A percentile compares a stretch with the other conserved stretches of the same genome.
Conservation (phyloP, 2,113 vertebrate species). For the Daubentonia madagascariensis region DNA sequence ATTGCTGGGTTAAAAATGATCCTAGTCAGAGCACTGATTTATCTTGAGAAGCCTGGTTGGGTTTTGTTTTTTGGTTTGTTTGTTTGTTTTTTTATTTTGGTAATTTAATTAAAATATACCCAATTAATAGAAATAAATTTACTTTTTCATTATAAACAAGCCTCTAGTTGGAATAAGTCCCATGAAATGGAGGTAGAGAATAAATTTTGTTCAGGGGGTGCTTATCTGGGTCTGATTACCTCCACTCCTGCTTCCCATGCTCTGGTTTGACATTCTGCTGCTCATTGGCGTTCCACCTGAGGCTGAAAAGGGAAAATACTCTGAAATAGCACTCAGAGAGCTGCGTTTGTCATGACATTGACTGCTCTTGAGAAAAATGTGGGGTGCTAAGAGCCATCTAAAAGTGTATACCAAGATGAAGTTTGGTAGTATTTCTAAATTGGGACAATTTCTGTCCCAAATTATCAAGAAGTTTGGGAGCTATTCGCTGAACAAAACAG, state of each 20-base stretch:
- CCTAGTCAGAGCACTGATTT: not conserved
- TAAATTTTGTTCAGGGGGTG: not conserved
- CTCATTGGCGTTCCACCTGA: not conserved
- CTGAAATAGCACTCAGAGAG: not conserved
- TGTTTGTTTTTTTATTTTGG: not conserved
- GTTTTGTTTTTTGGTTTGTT: not conserved
- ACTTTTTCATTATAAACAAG: not conserved
- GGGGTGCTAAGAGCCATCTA: not conserved
- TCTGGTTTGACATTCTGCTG: not conserved
- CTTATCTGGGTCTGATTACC: not conserved
- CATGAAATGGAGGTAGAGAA: not conserved
- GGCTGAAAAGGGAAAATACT: not conserved
- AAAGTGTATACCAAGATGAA: not conserved
- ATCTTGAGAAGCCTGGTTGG: not conserved
- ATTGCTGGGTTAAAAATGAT: slow-evolving; percentile 7
- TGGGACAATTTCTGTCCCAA: not conserved
- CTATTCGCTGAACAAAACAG: not conserved
- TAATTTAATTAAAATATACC: slow-evolving; percentile 24
- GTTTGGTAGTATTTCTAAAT: not conserved
- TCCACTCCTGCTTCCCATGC: not conserved
- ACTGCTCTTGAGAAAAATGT: not conserved
- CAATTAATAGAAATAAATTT: not conserved
- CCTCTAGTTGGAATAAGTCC: not conserved
- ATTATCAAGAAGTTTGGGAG: not conserved
- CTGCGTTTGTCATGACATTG: not conserved